A percentile compares a stretch with the other conserved stretches of the same genome.
phyloP scores from a whole-genome alignment of 2,113 vertebrate species.

The Chaetodon auriga region DNA sequence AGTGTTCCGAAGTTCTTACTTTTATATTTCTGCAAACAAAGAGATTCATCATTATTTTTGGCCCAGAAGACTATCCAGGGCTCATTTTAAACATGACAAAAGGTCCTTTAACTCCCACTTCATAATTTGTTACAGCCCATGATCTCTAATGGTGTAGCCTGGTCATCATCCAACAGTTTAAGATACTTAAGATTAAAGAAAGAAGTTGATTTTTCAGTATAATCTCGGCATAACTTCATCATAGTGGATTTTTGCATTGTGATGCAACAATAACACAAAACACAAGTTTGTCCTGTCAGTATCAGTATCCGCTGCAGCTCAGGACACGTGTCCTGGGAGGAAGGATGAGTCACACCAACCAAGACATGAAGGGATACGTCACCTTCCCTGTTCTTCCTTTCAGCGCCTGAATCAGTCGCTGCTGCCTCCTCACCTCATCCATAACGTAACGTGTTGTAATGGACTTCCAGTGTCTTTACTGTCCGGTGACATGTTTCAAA shows the following conservation, averaged over 20 bases:
- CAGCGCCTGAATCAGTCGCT: slow-evolving; percentile 6
- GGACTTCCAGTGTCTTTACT: slow-evolving; percentile 60
- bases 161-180: neutral
- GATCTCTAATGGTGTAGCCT: neutral
- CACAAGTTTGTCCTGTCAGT: neutral
- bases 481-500: slow-evolving; percentile 68
- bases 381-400: neutral
- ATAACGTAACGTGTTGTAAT: slow-evolving; percentile 61
- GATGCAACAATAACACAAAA: neutral
- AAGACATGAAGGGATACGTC: neutral
- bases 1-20: neutral
- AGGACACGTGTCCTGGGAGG: slow-evolving; percentile 4
- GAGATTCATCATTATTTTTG: neutral
- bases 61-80: neutral
- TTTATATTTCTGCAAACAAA: neutral
- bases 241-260: neutral
- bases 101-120: neutral
- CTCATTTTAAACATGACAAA: neutral
- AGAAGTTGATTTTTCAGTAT: neutral
- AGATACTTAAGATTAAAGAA: neutral
- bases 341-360: slow-evolving; percentile 11
- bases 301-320: neutral
- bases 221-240: too few species aligned
- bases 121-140: neutral
- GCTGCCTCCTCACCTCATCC: slow-evolving; percentile 40